Evolutionary conservation across 2,888 invertebrate genomes (phyloP).

Genomic region (Schizotus pectinicornis): DNA sequence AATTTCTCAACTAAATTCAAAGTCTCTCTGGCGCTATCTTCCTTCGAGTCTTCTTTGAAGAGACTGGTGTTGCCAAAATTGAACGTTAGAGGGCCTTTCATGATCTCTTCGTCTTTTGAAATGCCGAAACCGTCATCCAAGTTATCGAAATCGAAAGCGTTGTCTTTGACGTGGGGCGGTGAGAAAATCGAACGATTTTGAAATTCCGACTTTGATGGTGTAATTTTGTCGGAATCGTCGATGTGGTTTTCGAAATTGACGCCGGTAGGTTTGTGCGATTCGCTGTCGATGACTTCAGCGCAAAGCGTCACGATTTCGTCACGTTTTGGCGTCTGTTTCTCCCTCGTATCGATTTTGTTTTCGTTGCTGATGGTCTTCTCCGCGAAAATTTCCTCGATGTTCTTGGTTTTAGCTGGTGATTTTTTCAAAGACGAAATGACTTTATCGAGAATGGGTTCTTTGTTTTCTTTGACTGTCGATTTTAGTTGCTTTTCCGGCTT

Average conservation of each 20-base stretch:
- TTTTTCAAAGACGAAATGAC: slow-evolving; percentile 23
- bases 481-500: slow-evolving; percentile 35
- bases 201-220: slow-evolving; percentile 4
- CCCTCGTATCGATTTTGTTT: slow-evolving; percentile 37
- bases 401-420: slow-evolving; percentile 37
- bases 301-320: background rate
- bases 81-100: slow-evolving; percentile 67
- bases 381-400: slow-evolving; percentile 44
- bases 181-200: slow-evolving; percentile 73
- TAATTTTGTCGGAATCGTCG: background rate
- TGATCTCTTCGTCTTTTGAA: slow-evolving; percentile 65
- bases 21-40: slow-evolving; percentile 83
- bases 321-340: slow-evolving; percentile 1
- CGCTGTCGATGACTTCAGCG: background rate
- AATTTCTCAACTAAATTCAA: slow-evolving; percentile 84
- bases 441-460: slow-evolving; percentile 28
- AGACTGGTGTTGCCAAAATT: slow-evolving; percentile 69
- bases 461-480: slow-evolving; percentile 42
- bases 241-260: slow-evolving; percentile 3
- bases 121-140: slow-evolving; percentile 69
- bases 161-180: slow-evolving; percentile 66
- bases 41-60: slow-evolving; percentile 80
- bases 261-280: no score
- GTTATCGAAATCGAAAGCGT: slow-evolving; percentile 65
- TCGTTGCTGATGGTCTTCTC: slow-evolving; percentile 42